These are phyloP conservation scores for Clusia tigrina DNA, from an alignment of 2,888 invertebrate species.

Conservation along the genomic window DNA sequence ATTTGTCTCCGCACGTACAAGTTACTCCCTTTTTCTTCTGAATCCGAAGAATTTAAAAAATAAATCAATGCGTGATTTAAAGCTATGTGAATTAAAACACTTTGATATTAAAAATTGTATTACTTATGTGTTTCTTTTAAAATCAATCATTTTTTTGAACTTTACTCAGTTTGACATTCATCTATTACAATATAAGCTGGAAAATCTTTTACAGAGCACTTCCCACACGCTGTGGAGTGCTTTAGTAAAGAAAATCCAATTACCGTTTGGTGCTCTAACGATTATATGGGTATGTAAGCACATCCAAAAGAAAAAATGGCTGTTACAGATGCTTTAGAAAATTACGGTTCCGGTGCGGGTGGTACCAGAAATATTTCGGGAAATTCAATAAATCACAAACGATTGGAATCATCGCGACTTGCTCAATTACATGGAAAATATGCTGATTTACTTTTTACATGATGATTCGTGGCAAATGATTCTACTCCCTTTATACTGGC, in stretches of 20 bases:
- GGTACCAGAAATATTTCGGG: constrained; percentile 97
- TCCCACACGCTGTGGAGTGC: constrained; percentile 89
- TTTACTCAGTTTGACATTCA: no score
- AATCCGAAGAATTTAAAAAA: no score
- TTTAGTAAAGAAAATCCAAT: constrained; percentile 81
- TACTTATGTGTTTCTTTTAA: no score
- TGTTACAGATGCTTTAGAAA: constrained; percentile 80
- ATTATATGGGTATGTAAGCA: constrained; percentile 96
- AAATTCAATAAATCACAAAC: constrained; percentile 89
- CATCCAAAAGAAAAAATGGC: constrained; percentile 86
- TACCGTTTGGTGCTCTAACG: constrained; percentile 99
- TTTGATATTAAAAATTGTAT: no score
- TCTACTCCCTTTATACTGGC: constrained; percentile 93
- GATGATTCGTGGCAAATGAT: constrained; percentile 97
- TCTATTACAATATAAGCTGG: no score
- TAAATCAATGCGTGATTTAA: no score
- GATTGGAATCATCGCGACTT: constrained; percentile 82
- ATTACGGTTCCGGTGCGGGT: constrained; percentile 92
- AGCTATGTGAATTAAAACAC: no score
- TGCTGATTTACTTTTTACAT: constrained; percentile 89
- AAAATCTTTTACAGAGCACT: no score
- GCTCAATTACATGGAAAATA: constrained; percentile 91
- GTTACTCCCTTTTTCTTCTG: no score
- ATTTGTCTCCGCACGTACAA: no score
- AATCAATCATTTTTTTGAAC: no score